phyloP scores from a whole-genome alignment of 1,140 invertebrate species.

The Leptinotarsa undecemlineata region DNA sequence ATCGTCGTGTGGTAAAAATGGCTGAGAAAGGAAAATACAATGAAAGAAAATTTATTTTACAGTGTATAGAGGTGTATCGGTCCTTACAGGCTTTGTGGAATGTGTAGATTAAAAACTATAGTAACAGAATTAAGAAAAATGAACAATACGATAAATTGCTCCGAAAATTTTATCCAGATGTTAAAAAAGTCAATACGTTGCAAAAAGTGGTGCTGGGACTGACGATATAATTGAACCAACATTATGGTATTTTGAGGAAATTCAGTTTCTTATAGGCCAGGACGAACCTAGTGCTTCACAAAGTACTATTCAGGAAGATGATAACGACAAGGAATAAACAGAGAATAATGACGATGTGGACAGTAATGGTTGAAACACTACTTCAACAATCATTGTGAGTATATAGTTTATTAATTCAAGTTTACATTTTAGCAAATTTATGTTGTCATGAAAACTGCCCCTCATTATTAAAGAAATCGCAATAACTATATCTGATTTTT shows the following conservation, averaged over 20 bases:
- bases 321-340: not conserved
- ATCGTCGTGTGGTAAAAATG: not conserved
- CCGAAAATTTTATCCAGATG: slow-evolving; percentile 29
- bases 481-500: too few relatives aligned
- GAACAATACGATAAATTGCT: slow-evolving; percentile 35
- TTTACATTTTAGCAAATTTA: not conserved
- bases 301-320: too few relatives aligned
- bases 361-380: not conserved
- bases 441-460: not conserved
- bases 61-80: not conserved
- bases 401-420: slow-evolving; percentile 1
- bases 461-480: too few relatives aligned
- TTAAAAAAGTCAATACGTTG: slow-evolving; percentile 22
- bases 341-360: not conserved
- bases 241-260: too few relatives aligned
- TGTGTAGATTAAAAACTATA: slow-evolving; percentile 18
- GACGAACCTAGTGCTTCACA: too few relatives aligned
- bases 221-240: too few relatives aligned
- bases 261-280: not conserved
- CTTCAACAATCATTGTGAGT: not conserved
- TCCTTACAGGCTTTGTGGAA: not conserved
- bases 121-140: slow-evolving; percentile 16
- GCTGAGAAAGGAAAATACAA: not conserved
- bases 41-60: not conserved
- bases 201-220: slow-evolving; percentile 31